Percentiles rank a stretch among this genome's conserved stretches.
phyloP scores from a whole-genome alignment of 2,797 vertebrate species.

The Paramormyrops hopkinsi region DNA sequence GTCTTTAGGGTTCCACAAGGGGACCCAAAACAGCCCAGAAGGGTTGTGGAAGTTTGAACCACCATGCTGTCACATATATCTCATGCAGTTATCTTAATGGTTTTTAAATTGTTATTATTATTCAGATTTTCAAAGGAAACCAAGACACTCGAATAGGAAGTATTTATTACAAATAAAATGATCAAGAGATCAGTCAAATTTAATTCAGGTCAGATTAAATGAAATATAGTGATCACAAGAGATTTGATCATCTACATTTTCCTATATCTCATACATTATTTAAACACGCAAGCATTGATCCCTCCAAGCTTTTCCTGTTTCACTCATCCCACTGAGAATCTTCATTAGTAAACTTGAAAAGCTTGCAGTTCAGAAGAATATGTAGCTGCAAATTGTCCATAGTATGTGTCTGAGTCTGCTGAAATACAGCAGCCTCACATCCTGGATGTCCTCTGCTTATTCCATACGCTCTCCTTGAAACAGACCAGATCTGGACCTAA shows the following conservation, averaged over 20 bases:
- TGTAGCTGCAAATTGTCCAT: background rate
- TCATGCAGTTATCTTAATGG: background rate
- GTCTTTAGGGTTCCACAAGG: background rate
- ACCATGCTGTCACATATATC: background rate
- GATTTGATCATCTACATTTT: background rate
- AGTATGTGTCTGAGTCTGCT: background rate
- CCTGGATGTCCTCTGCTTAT: background rate
- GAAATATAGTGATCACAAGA: background rate
- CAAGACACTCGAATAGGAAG: background rate
- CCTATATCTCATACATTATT: background rate
- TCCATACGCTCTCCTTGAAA: background rate
- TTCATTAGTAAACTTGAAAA: background rate
- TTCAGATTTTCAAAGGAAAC: background rate
- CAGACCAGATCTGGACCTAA: background rate
- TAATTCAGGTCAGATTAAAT: background rate
- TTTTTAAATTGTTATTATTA: background rate
- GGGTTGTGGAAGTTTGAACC: background rate
- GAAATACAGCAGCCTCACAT: background rate
- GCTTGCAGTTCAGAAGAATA: background rate
- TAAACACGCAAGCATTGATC: background rate
- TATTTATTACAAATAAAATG: constrained; percentile 3
- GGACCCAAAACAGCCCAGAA: background rate
- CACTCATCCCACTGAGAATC: background rate
- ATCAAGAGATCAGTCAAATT: background rate
- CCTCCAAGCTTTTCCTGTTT: background rate